Evolutionary conservation across 2,113 vertebrate species (phyloP).

Genomic region (Acinonyx jubatus): DNA sequence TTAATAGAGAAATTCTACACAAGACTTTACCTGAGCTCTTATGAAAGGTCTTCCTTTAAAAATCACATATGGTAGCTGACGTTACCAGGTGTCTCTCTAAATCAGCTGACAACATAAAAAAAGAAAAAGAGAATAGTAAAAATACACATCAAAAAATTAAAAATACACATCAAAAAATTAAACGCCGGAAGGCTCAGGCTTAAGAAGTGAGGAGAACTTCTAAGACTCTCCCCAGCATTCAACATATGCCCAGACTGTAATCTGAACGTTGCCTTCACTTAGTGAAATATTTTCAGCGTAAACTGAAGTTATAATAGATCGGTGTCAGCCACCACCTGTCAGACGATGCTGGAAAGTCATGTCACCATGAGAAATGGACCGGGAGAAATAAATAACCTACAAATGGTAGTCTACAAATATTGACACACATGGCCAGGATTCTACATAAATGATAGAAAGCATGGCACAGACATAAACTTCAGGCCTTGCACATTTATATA

Average conservation of each 20-base stretch:
- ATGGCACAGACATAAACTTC: not conserved
- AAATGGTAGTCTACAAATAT: slow-evolving; percentile 25
- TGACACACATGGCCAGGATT: not conserved
- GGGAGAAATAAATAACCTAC: slow-evolving; percentile 51
- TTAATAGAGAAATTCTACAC: not conserved
- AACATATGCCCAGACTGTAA: accelerated
- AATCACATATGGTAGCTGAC: not conserved
- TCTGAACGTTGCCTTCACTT: not conserved
- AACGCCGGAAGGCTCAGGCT: not conserved
- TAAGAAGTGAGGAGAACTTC: slow-evolving; percentile 35
- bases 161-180: not conserved
- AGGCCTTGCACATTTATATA: not conserved
- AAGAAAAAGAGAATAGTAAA: not conserved
- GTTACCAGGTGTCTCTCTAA: not conserved
- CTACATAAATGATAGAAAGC: not conserved
- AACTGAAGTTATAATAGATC: slow-evolving; percentile 22
- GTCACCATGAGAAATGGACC: slow-evolving; percentile 28
- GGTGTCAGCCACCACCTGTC: slow-evolving; percentile 44
- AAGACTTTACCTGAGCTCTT: not conserved
- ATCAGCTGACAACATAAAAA: not conserved
- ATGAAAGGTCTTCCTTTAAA: not conserved
- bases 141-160: not conserved
- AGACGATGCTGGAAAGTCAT: not conserved
- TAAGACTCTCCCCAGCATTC: not conserved
- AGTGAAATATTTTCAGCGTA: slow-evolving; percentile 29